Conservation (phyloP, 1,140 invertebrate species). For the Drosophila subobscura region DNA sequence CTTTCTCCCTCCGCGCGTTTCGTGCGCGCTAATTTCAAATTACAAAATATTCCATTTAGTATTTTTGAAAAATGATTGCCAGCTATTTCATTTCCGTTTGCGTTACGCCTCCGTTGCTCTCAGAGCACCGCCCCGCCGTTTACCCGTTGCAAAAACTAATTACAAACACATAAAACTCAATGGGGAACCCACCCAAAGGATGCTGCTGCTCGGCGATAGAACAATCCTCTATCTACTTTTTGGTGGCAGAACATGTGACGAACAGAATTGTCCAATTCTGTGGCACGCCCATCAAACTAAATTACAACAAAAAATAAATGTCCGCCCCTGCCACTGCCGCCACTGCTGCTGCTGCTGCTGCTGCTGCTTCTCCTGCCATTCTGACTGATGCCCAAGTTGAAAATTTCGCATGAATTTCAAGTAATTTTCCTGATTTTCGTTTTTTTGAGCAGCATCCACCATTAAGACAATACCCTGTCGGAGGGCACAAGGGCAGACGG, state of each 20-base stretch:
- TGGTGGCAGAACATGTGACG: conserved; percentile 59
- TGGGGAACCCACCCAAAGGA: conserved; percentile 27
- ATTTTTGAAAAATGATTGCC: conserved; percentile 81
- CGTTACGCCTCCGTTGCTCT: conserved; percentile 4
- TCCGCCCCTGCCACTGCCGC: not conserved
- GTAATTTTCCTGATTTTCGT: conserved; percentile 10
- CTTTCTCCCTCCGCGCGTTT: conserved; percentile 6
- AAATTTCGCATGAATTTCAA: conserved; percentile 68
- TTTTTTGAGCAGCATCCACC: conserved; percentile 12
- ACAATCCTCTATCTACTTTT: conserved; percentile 15
- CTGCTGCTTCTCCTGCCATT: conserved; percentile 6
- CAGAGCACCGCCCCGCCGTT: not conserved
- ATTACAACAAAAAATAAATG: conserved; percentile 57
- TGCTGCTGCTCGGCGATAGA: conserved; percentile 15
- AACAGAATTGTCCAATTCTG: conserved; percentile 53
- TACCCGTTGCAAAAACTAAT: conserved; percentile 66
- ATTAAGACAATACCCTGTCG: conserved; percentile 52
- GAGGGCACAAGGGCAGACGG: not conserved
- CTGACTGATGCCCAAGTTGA: conserved; percentile 39
- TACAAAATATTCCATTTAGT: conserved; percentile 79
- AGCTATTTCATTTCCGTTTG: conserved; percentile 79
- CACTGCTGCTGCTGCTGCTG: not conserved
- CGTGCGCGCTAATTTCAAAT: conserved; percentile 73
- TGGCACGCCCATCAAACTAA: conserved; percentile 78
- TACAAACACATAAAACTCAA: conserved; percentile 78